phyloP scores from a whole-genome alignment of 2,113 vertebrate species.

The Melospiza georgiana region DNA sequence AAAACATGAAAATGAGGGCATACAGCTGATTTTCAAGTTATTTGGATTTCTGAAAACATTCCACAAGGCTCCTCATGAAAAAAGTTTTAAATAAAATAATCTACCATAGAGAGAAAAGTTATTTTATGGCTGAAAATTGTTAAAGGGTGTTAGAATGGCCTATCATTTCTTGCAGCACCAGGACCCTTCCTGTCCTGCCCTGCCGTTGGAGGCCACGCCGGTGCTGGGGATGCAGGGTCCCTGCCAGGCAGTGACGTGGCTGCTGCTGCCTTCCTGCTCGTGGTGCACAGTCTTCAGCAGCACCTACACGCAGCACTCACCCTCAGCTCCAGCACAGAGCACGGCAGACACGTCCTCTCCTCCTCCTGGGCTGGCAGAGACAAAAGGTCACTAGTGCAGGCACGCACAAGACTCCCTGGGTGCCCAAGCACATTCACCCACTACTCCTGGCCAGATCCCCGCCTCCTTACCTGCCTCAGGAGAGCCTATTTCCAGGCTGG shows the following conservation, averaged over 20 bases:
- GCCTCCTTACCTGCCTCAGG: not conserved
- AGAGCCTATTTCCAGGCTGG: not conserved
- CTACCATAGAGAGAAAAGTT: not conserved
- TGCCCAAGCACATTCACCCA: not conserved
- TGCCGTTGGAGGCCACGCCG: not conserved
- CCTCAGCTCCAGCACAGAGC: not conserved
- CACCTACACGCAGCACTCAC: not conserved
- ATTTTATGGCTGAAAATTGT: not conserved
- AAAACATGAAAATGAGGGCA: not conserved
- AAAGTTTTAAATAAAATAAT: not conserved
- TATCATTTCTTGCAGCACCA: not conserved
- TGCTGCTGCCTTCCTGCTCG: not conserved
- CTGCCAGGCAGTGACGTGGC: fast-evolving
- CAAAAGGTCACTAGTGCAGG: too few species aligned
- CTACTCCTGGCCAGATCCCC: not conserved
- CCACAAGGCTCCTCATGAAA: not conserved
- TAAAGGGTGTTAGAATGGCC: not conserved
- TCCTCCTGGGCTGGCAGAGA: not conserved
- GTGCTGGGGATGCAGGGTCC: not conserved
- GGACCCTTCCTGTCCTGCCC: not conserved
- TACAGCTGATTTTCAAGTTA: not conserved
- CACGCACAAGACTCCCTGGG: not conserved
- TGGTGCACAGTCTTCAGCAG: not conserved
- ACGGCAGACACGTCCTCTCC: not conserved
- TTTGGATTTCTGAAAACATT: not conserved